Evolutionary conservation across 2,797 vertebrate species (phyloP).

Genomic region (Tachyglossus aculeatus): DNA sequence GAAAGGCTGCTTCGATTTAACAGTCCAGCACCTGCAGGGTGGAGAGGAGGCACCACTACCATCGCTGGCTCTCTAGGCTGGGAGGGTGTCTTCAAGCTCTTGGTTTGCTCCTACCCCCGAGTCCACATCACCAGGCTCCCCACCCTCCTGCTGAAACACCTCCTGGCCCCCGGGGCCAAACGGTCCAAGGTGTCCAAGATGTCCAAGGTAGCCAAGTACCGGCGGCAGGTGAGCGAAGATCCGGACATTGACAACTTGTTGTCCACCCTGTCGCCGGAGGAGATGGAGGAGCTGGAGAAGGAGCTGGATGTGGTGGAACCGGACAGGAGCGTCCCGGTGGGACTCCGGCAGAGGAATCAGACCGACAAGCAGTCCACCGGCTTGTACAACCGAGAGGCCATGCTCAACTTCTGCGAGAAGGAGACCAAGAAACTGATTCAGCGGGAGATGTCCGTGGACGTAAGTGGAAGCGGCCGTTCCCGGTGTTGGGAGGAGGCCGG

Average conservation of each 20-base stretch:
- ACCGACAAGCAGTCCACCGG: conserved; percentile 66
- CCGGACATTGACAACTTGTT: conserved; percentile 94
- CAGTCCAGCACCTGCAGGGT: conserved; percentile 59
- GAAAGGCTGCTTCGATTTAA: conserved; percentile 42
- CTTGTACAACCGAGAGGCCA: conserved; percentile 72
- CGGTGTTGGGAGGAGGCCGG: neutral
- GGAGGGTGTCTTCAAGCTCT: neutral
- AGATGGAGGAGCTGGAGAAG: conserved; percentile 92
- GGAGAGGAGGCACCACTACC: conserved; percentile 13
- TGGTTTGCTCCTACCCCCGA: neutral
- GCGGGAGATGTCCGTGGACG: conserved; percentile 81
- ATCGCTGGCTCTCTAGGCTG: conserved; percentile 2
- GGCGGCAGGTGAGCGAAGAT: conserved; percentile 96
- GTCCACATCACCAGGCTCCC: neutral
- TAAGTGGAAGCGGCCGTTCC: conserved; percentile 60
- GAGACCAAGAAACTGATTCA: conserved; percentile 76
- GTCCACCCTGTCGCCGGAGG: conserved; percentile 93
- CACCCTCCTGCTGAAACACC: neutral
- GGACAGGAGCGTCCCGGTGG: conserved; percentile 77
- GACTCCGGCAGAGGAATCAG: conserved; percentile 75
- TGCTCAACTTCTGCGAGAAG: conserved; percentile 76
- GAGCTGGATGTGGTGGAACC: conserved; percentile 88
- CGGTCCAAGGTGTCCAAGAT: conserved; percentile 72
- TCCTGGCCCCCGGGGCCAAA: conserved; percentile 35
- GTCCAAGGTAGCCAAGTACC: conserved; percentile 90